A percentile compares a stretch with the other conserved stretches of the same genome.
These are phyloP conservation scores for Rallus limicola DNA, from an alignment of 2,113 vertebrate genomes.

Conservation along the genomic window DNA sequence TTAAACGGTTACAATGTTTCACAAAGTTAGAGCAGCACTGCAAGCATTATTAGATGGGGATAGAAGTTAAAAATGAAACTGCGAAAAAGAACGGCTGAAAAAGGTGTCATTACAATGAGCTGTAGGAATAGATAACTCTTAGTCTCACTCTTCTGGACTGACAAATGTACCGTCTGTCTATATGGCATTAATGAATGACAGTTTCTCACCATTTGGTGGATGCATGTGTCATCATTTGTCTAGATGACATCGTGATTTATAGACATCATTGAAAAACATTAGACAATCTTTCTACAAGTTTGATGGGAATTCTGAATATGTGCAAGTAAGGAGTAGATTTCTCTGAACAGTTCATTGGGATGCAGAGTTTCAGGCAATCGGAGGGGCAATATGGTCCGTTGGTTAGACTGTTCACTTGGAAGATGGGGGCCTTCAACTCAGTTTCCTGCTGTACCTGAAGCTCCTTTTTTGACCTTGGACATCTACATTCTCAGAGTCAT, in stretches of 20 bases:
- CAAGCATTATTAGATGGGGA: neutral
- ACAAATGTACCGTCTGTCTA: conserved; percentile 60
- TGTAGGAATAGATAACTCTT: conserved; percentile 46
- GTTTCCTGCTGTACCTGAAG: neutral
- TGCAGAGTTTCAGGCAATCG: neutral
- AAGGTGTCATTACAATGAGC: conserved; percentile 16
- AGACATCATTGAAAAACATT: conserved; percentile 62
- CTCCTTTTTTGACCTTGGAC: neutral
- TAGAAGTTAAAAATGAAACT: conserved; percentile 22
- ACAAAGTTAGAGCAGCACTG: neutral
- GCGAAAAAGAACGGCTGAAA: neutral
- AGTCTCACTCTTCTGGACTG: conserved; percentile 52
- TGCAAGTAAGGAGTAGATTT: neutral
- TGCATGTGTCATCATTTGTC: conserved; percentile 67
- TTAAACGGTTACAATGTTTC: neutral
- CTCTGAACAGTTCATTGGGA: neutral
- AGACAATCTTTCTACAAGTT: conserved; percentile 55
- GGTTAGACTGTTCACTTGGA: neutral
- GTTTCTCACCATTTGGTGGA: conserved; percentile 55
- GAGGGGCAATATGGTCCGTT: neutral
- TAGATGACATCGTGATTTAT: conserved; percentile 68
- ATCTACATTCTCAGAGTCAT: neutral
- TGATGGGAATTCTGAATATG: conserved; percentile 45
- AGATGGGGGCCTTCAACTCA: neutral
- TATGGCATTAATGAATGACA: conserved; percentile 64